Conservation (phyloP, 2,797 vertebrate genomes). For the Hybognathus amarus region DNA sequence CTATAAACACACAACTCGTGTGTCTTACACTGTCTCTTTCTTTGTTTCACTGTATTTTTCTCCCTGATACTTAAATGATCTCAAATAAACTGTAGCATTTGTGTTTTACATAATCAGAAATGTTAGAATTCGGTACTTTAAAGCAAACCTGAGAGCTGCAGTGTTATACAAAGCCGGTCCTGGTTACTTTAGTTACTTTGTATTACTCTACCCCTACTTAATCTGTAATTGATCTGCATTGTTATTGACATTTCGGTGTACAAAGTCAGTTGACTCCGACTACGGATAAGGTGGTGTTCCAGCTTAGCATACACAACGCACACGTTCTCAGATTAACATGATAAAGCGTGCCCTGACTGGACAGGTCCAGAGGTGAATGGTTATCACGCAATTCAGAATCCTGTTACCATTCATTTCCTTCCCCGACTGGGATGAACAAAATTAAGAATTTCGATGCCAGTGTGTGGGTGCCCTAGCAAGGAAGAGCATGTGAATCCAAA, state of each 20-base stretch:
- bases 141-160: not conserved
- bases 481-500: slow-evolving; percentile 78
- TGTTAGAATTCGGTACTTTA: not conserved
- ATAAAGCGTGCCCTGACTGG: slow-evolving; percentile 74
- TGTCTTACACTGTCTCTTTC: slow-evolving; percentile 11
- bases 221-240: slow-evolving; percentile 21
- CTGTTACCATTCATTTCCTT: slow-evolving; percentile 75
- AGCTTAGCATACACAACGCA: slow-evolving; percentile 44
- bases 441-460: slow-evolving; percentile 81
- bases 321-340: slow-evolving; percentile 71
- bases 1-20: slow-evolving; percentile 48
- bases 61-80: slow-evolving; percentile 28
- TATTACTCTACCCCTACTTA: slow-evolving; percentile 16
- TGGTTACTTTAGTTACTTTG: slow-evolving; percentile 12
- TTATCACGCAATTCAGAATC: slow-evolving; percentile 79
- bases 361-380: slow-evolving; percentile 73
- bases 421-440: slow-evolving; percentile 69
- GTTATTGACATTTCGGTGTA: not conserved
- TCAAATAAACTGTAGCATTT: slow-evolving; percentile 32
- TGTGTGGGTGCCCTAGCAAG: slow-evolving; percentile 72
- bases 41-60: slow-evolving; percentile 16
- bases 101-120: slow-evolving; percentile 15
- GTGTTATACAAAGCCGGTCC: not conserved
- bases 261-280: not conserved
- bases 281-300: slow-evolving; percentile 2